Percentiles rank a stretch among this genome's conserved stretches.
These are phyloP conservation scores for Urocolius indicus DNA, from an alignment of 2,113 vertebrate genomes.

Conservation along the genomic window DNA sequence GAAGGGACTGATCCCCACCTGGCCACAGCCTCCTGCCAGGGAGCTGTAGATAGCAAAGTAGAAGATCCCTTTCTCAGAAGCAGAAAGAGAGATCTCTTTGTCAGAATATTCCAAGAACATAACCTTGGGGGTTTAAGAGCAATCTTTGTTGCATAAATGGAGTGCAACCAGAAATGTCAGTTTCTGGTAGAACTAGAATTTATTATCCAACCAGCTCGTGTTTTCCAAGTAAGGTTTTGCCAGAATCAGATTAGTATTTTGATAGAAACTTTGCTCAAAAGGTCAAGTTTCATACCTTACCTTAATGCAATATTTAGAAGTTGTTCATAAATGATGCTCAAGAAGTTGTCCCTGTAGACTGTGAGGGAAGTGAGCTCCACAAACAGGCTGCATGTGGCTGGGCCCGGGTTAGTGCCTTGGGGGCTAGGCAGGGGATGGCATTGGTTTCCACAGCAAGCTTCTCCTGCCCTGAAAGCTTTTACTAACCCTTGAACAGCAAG, in stretches of 20 bases:
- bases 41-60: too few species aligned
- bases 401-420: background rate
- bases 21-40: too few species aligned
- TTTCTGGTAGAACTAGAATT: background rate
- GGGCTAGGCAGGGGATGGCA: background rate
- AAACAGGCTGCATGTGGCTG: background rate
- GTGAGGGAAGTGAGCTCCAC: rapidly evolving
- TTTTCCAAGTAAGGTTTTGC: background rate
- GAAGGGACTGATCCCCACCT: too few species aligned
- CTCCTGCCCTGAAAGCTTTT: background rate
- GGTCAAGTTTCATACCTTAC: background rate
- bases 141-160: background rate
- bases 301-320: background rate
- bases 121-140: background rate
- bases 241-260: background rate
- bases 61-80: too few species aligned
- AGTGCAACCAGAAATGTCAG: background rate
- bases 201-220: background rate
- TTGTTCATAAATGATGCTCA: background rate
- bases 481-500: background rate
- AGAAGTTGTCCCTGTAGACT: background rate
- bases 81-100: background rate
- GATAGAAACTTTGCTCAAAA: background rate
- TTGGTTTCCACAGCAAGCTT: background rate
- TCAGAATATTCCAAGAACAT: background rate